Base-by-base conservation (phyloP, 2,113 vertebrate genomes). In the Neodon shergylaensis region DNA sequence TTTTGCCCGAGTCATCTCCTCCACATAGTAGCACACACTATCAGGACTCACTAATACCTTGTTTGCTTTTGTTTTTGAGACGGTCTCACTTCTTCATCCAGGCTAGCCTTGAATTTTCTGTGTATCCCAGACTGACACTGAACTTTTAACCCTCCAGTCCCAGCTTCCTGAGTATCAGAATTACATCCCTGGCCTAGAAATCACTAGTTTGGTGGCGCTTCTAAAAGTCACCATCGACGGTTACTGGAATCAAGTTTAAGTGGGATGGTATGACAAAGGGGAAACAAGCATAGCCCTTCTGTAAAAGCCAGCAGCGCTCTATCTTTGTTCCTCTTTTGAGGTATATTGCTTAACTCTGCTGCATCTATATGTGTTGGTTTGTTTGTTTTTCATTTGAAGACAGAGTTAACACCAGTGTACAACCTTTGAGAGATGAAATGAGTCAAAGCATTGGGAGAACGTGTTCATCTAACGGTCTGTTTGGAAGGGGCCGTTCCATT, bases 351-450 rank as follows among this genome's bases (percentile, higher is more conserved):
- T 76, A 79, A 36, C 24, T 33, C 63, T n/a, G 33, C 58, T 63
- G 31, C 28, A 11, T 39, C 24, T 81, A 66, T 66, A 28, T 89
- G 49, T n/a, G 36, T 26, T 49, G 11, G 49, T 49, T 82, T 28
- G 39, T 63, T 83, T 63, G 36, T 82, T 58, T 90, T 94, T 81
- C 70, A 39, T 72, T 86, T 8, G 12, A 92, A 85, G 91, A 42
- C 47, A 36, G 65, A 42, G 54, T 78, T 26, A 65, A 10, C 1
- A 12, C 77, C 54, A 36, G 74, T 3, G 61, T 36, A 26, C 19
- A 87, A 44, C 3, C 16, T 82, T 90, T 65, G n/a, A 72, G 77
- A 87, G 68, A 76, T 78, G 52, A 65, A 47, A 42, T 77, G 63
- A 31, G 14, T 39, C 19, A 13, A 65, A 61, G 68, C 0, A 0